Conservation (phyloP, 2,888 invertebrate species). For the Sphaeridia pumilis region DNA sequence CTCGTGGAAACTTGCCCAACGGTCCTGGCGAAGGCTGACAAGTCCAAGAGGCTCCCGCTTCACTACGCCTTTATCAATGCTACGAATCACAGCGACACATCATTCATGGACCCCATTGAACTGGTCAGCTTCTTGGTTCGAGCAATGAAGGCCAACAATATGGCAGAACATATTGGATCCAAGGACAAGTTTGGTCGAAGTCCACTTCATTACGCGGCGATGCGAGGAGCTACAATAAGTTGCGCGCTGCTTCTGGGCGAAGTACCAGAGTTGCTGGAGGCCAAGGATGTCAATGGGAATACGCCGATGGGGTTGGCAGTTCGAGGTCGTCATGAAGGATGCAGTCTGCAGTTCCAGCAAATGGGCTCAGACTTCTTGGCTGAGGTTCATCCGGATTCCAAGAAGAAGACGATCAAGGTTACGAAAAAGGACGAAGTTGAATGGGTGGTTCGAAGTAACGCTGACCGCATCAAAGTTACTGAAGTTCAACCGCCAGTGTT, state of each 20-base stretch:
- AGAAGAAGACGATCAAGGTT: neutral
- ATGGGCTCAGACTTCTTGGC: constrained; percentile 25
- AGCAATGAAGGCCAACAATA: constrained; percentile 37
- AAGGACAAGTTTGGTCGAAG: constrained; percentile 39
- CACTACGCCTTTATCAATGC: constrained; percentile 44
- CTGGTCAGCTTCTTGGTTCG: constrained; percentile 40
- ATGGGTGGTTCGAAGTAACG: neutral
- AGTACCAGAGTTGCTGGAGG: constrained; percentile 34
- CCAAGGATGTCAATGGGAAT: constrained; percentile 41
- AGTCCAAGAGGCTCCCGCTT: constrained; percentile 40
- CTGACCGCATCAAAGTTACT: neutral
- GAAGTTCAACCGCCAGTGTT: constrained; percentile 2
- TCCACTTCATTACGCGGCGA: constrained; percentile 42
- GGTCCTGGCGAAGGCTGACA: constrained; percentile 38
- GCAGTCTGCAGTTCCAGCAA: constrained; percentile 32
- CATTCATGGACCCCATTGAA: constrained; percentile 41
- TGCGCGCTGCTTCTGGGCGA: constrained; percentile 37
- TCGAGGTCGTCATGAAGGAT: constrained; percentile 41
- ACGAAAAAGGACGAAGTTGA: neutral
- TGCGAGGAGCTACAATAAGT: constrained; percentile 43
- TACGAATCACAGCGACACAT: constrained; percentile 33
- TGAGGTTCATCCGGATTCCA: neutral
- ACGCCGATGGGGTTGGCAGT: constrained; percentile 43
- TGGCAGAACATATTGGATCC: constrained; percentile 37
- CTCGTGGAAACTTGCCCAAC: constrained; percentile 41